These are phyloP conservation scores for Acrocephalus arundinaceus DNA, from an alignment of 2,113 vertebrate species.

Conservation along the genomic window DNA sequence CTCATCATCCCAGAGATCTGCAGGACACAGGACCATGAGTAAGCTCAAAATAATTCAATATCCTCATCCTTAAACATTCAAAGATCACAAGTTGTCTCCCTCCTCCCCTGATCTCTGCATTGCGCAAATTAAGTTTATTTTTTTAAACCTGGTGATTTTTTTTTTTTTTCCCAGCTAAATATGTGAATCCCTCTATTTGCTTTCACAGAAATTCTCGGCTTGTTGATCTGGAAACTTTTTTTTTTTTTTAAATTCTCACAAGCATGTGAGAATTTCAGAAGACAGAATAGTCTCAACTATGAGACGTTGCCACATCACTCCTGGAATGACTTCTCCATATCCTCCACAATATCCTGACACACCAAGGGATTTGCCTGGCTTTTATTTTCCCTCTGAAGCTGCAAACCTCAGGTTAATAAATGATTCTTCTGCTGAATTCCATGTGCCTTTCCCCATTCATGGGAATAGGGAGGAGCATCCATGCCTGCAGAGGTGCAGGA, in stretches of 20 bases:
- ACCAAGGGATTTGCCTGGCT: background rate
- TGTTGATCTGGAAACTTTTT: background rate
- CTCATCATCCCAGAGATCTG: background rate
- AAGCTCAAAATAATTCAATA: background rate
- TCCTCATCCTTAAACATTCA: background rate
- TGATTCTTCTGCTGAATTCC: background rate
- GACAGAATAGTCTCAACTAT: background rate
- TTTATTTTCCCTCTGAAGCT: background rate
- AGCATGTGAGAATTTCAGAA: background rate
- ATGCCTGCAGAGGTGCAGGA: background rate
- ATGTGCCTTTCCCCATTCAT: background rate
- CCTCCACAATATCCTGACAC: background rate
- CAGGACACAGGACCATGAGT: background rate
- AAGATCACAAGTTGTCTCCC: background rate
- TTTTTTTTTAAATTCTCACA: background rate
- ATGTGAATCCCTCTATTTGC: background rate
- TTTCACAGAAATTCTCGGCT: background rate
- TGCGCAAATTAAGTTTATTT: background rate
- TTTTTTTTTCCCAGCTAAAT: background rate
- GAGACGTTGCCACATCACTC: background rate
- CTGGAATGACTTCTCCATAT: rapidly evolving
- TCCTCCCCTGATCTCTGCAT: background rate
- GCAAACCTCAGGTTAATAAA: background rate
- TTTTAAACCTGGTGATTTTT: background rate
- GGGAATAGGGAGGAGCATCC: background rate